A percentile compares a stretch with the other conserved stretches of the same genome.
Conservation (phyloP, 2,797 vertebrate genomes). For the Diglossa cyanea region DNA sequence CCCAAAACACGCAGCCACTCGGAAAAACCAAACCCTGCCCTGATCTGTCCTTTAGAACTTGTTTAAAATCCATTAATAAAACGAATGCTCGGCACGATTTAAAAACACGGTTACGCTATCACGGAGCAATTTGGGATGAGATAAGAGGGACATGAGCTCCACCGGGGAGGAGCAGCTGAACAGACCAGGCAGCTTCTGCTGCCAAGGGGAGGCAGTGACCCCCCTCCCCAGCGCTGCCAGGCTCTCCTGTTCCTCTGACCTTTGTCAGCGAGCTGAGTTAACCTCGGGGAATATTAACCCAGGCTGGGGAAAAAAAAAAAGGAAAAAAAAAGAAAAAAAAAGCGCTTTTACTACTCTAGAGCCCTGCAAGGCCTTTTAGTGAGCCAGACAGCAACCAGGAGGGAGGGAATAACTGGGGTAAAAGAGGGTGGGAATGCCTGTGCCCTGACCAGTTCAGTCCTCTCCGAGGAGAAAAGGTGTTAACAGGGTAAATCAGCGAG, state of each 20-base stretch:
- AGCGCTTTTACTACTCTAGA: background rate
- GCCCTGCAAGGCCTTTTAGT: background rate
- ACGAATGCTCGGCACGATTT: background rate
- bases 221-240: background rate
- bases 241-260: slow-evolving; percentile 16
- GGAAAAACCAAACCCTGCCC: background rate
- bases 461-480: slow-evolving; percentile 32
- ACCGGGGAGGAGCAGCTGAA: background rate
- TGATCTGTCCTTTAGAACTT: background rate
- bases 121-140: background rate
- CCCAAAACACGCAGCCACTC: background rate
- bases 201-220: slow-evolving; percentile 2
- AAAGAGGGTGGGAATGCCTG: background rate
- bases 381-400: background rate
- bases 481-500: slow-evolving; percentile 24
- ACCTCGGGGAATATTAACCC: slow-evolving; percentile 46
- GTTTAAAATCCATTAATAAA: background rate
- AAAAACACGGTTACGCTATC: background rate
- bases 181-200: slow-evolving; percentile 9
- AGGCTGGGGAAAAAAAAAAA: fast-evolving
- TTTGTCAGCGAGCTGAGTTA: slow-evolving; percentile 7
- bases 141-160: background rate
- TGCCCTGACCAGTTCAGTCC: background rate
- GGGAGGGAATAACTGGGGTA: background rate
- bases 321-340: background rate